Conservation (phyloP, 2,888 invertebrate species). For the Xylophagus ater region DNA sequence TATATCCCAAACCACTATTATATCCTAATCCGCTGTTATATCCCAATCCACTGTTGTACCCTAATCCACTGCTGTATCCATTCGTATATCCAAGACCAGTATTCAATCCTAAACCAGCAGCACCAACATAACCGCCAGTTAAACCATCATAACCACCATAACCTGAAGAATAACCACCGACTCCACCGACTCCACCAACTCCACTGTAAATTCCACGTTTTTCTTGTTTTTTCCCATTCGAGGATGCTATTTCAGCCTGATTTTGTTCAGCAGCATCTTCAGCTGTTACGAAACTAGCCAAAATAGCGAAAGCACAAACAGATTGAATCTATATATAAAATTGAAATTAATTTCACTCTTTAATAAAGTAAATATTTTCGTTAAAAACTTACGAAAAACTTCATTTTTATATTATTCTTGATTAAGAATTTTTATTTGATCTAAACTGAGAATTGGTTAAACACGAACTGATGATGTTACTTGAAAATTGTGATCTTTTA, state of each 20-base stretch:
- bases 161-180: slow-evolving; percentile 4
- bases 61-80: background rate
- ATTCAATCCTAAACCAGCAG: background rate
- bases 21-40: slow-evolving; percentile 2
- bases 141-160: slow-evolving; percentile 5
- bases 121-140: slow-evolving; percentile 5
- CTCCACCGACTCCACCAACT: slow-evolving; percentile 1
- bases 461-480: too few species aligned
- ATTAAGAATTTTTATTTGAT: background rate
- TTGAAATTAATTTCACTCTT: too few species aligned
- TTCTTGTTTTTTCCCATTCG: slow-evolving; percentile 10
- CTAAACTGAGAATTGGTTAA: too few species aligned
- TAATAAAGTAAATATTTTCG: too few species aligned
- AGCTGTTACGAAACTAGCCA: too few species aligned
- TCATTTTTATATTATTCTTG: background rate
- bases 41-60: background rate
- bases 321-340: too few species aligned
- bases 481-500: too few species aligned
- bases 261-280: slow-evolving; percentile 3
- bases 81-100: slow-evolving; percentile 1
- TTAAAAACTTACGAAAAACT: background rate
- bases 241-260: background rate
- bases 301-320: too few species aligned
- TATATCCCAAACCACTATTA: background rate
- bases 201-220: slow-evolving; percentile 13